Percentiles rank a stretch among this genome's conserved stretches.
phyloP scores from a whole-genome alignment of 2,888 invertebrate species.

The Lacanobia oleracea region DNA sequence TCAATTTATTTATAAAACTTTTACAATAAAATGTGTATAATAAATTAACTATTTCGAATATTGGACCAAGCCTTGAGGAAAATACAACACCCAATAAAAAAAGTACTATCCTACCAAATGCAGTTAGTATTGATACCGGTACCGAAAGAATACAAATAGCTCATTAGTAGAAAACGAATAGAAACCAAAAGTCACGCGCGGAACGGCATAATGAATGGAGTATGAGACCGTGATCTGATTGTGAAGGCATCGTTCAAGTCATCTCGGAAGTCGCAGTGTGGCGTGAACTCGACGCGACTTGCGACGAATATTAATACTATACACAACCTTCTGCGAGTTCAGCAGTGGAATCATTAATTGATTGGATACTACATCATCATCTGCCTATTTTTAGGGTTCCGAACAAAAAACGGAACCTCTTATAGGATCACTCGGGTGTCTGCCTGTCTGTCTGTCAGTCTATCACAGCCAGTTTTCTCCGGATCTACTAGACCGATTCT shows the following conservation, averaged over 20 bases:
- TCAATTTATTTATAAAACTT: too few species aligned
- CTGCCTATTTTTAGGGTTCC: too few species aligned
- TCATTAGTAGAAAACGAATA: constrained; percentile 71
- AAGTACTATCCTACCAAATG: constrained; percentile 52
- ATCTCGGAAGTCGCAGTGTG: constrained; percentile 76
- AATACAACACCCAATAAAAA: not conserved
- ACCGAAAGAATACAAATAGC: constrained; percentile 71
- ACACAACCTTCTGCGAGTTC: constrained; percentile 70
- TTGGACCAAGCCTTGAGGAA: too few species aligned
- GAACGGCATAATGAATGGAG: constrained; percentile 56
- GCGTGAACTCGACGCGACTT: constrained; percentile 70
- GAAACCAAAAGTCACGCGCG: constrained; percentile 75
- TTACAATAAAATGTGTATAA: too few species aligned
- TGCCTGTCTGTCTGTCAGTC: too few species aligned
- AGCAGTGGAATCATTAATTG: constrained; percentile 69
- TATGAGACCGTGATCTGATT: constrained; percentile 66
- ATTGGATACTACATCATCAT: constrained; percentile 25
- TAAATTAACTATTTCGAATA: too few species aligned
- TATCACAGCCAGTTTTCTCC: too few species aligned
- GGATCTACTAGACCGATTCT: too few species aligned
- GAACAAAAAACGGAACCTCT: too few species aligned
- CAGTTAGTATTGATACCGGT: constrained; percentile 52
- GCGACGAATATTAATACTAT: constrained; percentile 71
- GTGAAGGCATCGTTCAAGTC: constrained; percentile 64
- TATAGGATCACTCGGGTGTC: too few species aligned